These are phyloP conservation scores for Characodon lateralis DNA, from an alignment of 2,797 vertebrate genomes.

Conservation along the genomic window DNA sequence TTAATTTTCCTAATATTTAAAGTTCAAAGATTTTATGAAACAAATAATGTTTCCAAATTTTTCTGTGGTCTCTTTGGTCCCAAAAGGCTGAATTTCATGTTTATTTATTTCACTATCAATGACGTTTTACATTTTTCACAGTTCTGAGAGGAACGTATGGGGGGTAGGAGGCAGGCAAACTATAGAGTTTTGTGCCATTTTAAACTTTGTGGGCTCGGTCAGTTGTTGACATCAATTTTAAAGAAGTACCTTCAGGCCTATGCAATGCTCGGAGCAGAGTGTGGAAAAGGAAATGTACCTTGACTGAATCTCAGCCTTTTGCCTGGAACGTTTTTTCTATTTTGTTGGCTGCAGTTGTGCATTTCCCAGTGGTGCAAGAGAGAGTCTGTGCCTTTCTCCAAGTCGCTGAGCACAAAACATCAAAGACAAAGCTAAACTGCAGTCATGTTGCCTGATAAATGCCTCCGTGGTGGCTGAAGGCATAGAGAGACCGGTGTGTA, in stretches of 20 bases:
- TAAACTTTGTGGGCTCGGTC: constrained; percentile 29
- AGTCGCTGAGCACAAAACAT: constrained; percentile 41
- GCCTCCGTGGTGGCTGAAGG: not conserved
- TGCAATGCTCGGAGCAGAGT: constrained; percentile 15
- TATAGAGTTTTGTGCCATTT: constrained; percentile 27
- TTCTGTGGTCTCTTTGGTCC: not conserved
- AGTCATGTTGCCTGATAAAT: constrained; percentile 27
- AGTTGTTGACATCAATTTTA: constrained; percentile 29
- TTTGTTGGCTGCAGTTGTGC: constrained; percentile 29
- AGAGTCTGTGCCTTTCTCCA: constrained; percentile 23
- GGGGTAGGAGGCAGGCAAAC: not conserved
- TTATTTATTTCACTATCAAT: constrained; percentile 14
- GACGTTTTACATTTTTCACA: constrained; percentile 31
- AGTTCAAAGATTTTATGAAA: not conserved
- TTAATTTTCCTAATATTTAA: not conserved
- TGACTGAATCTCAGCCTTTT: constrained; percentile 12
- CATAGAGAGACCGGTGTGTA: constrained; percentile 4
- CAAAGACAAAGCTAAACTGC: constrained; percentile 42
- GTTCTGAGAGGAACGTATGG: constrained; percentile 7
- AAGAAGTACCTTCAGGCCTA: constrained; percentile 25
- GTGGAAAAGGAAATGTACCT: constrained; percentile 21
- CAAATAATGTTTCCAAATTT: not conserved
- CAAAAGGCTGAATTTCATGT: not conserved
- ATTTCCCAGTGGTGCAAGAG: constrained; percentile 24
- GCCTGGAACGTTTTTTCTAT: constrained; percentile 22